Percentiles rank a stretch among this genome's conserved stretches.
These are phyloP conservation scores for Agrotis ipsilon DNA, from an alignment of 2,888 invertebrate species.

Conservation along the genomic window DNA sequence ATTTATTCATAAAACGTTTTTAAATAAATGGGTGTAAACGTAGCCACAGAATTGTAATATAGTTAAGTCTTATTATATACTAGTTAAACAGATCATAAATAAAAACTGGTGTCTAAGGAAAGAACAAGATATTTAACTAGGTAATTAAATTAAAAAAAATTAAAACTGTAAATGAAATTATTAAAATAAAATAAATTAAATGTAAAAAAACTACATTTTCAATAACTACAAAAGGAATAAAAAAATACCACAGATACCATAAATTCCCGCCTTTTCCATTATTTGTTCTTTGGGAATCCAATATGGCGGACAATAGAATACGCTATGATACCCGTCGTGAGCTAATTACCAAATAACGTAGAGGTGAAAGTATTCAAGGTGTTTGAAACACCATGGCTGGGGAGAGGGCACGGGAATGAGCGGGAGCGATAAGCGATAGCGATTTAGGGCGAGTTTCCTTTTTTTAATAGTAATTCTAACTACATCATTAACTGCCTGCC, in stretches of 20 bases:
- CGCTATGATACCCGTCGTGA: constrained; percentile 49
- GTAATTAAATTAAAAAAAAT: too few species aligned
- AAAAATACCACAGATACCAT: not conserved
- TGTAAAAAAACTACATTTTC: not conserved
- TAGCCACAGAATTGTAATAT: too few species aligned
- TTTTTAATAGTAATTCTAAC: too few species aligned
- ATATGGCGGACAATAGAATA: constrained; percentile 52
- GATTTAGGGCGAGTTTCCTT: constrained; percentile 1
- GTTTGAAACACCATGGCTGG: constrained; percentile 28
- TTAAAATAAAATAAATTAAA: too few species aligned
- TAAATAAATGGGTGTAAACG: too few species aligned
- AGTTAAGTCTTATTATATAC: too few species aligned
- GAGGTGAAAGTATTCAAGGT: constrained; percentile 53
- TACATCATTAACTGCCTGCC: too few species aligned
- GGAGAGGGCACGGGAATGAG: not conserved
- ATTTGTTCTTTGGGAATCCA: constrained; percentile 48
- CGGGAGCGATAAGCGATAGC: constrained; percentile 25
- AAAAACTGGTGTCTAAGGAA: too few species aligned
- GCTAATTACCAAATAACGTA: constrained; percentile 61
- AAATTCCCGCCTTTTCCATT: constrained; percentile 24
- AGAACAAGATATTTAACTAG: too few species aligned
- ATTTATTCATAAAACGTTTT: too few species aligned
- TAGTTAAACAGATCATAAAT: too few species aligned
- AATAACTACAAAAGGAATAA: not conserved
- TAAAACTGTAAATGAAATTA: too few species aligned